These are phyloP conservation scores for Lasioglossum leucozonium DNA, from an alignment of 2,888 invertebrate genomes.

Conservation along the genomic window DNA sequence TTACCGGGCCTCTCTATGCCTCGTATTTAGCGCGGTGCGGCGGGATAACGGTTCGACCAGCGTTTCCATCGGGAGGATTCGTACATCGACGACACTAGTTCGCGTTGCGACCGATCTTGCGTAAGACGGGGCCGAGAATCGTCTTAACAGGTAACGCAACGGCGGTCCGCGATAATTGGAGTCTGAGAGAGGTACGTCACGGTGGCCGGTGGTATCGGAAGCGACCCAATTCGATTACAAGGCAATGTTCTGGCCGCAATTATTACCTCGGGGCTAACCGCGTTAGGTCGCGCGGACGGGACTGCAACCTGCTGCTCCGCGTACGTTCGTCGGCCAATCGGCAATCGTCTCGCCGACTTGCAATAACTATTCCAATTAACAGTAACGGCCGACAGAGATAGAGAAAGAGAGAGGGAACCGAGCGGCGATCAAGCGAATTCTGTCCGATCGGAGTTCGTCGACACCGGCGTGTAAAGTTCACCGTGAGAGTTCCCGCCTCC, in stretches of 20 bases:
- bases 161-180: slow-evolving; percentile 61
- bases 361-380: slow-evolving; percentile 54
- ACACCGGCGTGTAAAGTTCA: neutral
- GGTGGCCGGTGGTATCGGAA: slow-evolving; percentile 45
- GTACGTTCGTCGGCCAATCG: slow-evolving; percentile 12
- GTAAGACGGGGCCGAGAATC: slow-evolving; percentile 36
- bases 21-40: neutral
- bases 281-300: slow-evolving; percentile 59
- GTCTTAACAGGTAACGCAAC: slow-evolving; percentile 47
- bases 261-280: slow-evolving; percentile 67
- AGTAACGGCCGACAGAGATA: slow-evolving; percentile 11
- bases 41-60: slow-evolving; percentile 12
- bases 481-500: neutral
- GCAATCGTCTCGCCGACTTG: slow-evolving; percentile 45
- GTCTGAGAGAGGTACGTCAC: slow-evolving; percentile 35
- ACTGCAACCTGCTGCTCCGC: slow-evolving; percentile 50
- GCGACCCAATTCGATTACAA: slow-evolving; percentile 66
- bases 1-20: slow-evolving; percentile 20
- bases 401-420: neutral
- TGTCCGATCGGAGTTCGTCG: neutral
- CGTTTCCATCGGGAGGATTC: neutral
- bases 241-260: slow-evolving; percentile 65
- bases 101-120: slow-evolving; percentile 24
- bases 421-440: slow-evolving; percentile 5
- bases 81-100: neutral